Evolutionary conservation across 2,113 vertebrate species (phyloP).

Genomic region (Spea multiplicata): DNA sequence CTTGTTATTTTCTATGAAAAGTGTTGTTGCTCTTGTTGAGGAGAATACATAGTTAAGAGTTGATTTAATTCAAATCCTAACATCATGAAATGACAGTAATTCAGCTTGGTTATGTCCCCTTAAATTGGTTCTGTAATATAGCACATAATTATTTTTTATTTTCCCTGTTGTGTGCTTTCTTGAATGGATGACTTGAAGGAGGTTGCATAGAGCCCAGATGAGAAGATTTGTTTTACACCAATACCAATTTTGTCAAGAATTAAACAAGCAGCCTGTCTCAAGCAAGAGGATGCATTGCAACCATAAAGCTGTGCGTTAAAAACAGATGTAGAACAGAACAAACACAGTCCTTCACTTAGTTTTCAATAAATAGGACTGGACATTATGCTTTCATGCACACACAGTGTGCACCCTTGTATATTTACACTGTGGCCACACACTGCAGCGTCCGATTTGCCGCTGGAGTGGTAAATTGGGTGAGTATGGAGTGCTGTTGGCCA

Average conservation of each 20-base stretch:
- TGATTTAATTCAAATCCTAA: slow-evolving; percentile 20
- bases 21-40: background rate
- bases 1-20: too few species aligned
- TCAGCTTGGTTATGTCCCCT: background rate
- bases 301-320: background rate
- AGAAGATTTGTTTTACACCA: slow-evolving; percentile 17
- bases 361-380: too few species aligned
- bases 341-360: too few species aligned
- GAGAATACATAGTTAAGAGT: slow-evolving; percentile 10
- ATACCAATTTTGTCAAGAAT: slow-evolving; percentile 7
- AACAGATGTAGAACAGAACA: too few species aligned
- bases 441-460: too few species aligned
- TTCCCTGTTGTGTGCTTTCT: slow-evolving; percentile 19
- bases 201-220: background rate
- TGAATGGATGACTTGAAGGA: slow-evolving; percentile 10
- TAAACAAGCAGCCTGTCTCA: slow-evolving; percentile 2
- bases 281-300: background rate
- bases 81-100: background rate
- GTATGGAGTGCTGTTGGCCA: too few species aligned
- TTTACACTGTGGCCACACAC: too few species aligned
- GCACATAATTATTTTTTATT: slow-evolving; percentile 15
- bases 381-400: too few species aligned
- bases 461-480: too few species aligned
- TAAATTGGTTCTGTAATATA: slow-evolving; percentile 17
- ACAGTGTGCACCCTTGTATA: too few species aligned